Conservation (phyloP, 1,140 invertebrate genomes). For the Meloidogyne chitwoodi region DNA sequence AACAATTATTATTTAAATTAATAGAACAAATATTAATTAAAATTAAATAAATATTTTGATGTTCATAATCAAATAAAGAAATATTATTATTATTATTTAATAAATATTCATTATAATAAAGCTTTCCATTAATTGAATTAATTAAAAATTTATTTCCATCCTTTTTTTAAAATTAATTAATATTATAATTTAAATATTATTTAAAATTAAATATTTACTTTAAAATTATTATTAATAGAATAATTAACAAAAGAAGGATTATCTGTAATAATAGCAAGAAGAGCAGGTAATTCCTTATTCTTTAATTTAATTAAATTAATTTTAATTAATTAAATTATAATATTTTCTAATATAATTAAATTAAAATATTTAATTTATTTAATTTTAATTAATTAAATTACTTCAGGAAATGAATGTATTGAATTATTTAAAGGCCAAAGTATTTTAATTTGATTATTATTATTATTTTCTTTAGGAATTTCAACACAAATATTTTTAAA, state of each 20-base stretch:
- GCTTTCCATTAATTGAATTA: background rate
- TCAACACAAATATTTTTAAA: background rate
- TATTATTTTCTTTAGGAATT: background rate
- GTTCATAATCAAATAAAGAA: constrained; percentile 5
- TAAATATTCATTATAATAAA: constrained; percentile 5
- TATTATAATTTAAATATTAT: background rate
- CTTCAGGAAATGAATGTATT: background rate
- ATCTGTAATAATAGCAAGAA: background rate
- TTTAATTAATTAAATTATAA: background rate
- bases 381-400: background rate
- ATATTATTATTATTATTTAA: background rate
- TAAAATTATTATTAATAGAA: background rate
- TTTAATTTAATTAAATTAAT: background rate
- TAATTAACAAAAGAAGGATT: background rate
- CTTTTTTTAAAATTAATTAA: background rate
- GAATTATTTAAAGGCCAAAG: background rate
- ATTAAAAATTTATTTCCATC: constrained; percentile 3
- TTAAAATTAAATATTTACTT: background rate
- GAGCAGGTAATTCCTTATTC: background rate
- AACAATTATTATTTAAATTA: background rate
- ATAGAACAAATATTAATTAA: constrained; percentile 7
- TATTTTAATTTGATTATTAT: background rate
- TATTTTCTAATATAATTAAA: background rate
- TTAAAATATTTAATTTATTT: background rate
- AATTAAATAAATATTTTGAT: constrained; percentile 5